Base-by-base conservation (phyloP, 1,140 invertebrate genomes). In the Drosophila ogumai region DNA sequence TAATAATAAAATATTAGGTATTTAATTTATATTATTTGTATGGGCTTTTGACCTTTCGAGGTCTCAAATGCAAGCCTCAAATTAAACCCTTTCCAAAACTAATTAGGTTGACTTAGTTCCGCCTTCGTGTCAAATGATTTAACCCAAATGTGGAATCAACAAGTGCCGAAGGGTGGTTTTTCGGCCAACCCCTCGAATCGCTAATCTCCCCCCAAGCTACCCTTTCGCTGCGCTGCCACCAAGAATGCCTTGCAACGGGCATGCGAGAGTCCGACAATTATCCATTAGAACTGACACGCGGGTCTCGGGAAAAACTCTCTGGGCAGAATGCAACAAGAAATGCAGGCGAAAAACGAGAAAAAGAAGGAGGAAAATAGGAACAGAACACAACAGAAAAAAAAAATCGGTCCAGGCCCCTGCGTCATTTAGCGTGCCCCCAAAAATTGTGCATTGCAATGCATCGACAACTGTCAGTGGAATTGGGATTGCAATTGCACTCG, bases 231-330 rank as follows among this genome's bases (percentile, higher is more conserved):
- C 32, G 54, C 19, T 25, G n/a, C 32, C 40, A n/a, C 10, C 34
- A 57, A 52, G 47, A 66, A 50, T 66, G 47, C 60, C 40, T 25
- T 36, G 66, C 73, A 59, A 49, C 67, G 76, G 73, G 80, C 77
- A 88, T 87, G 64, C 63, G 54, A 81, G 65, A 81, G 65, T 75
- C 77, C 81, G 85, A 88, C 85, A 88, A 88, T 88, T 88, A 88
- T 88, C 85, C 81, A 88, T 88, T 88, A 88, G 81, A 90, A 90
- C 54, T 81, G 85, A 84, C 84, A 88, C 84, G 73, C 84, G 80
- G 84, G 56, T 38, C 65, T 55, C 44, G 31, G 43, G 46, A 54
- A 43, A 60, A 57, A 32, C 49, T 32, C 49, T 32, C 28, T 50
- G 28, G 31, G 28, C 49, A 50, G 28, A 50, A 17, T 32, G 15